Conservation (phyloP, 35 echinoderm and acorn worm species). For the Chiridota heheva region DNA sequence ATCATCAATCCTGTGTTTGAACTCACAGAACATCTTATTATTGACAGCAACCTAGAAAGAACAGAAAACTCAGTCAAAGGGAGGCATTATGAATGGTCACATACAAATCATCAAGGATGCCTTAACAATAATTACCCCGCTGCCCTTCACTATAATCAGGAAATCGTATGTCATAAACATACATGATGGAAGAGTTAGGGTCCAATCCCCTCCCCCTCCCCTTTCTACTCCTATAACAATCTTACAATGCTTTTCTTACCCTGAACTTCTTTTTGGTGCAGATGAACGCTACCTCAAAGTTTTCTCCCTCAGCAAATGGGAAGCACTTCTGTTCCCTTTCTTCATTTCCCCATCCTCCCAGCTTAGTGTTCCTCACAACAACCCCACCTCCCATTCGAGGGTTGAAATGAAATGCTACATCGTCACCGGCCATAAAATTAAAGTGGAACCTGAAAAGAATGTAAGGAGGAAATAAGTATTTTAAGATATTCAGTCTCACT, state of each 20-base stretch:
- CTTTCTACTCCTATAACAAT: too few relatives aligned
- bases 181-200: too few relatives aligned
- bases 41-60: constrained; percentile 72
- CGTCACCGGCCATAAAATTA: constrained; percentile 57
- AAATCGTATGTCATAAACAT: too few relatives aligned
- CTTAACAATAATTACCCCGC: too few relatives aligned
- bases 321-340: constrained; percentile 54
- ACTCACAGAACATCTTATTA: constrained; percentile 63
- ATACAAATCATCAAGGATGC: too few relatives aligned
- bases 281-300: constrained; percentile 70
- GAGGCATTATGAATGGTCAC: too few relatives aligned
- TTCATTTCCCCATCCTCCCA: constrained; percentile 58
- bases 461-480: too few relatives aligned
- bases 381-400: constrained; percentile 42
- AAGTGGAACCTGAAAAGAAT: constrained; percentile 66
- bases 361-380: constrained; percentile 55
- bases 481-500: too few relatives aligned
- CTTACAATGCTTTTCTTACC: too few relatives aligned
- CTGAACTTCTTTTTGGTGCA: constrained; percentile 67
- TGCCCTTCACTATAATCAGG: too few relatives aligned
- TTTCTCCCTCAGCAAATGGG: constrained; percentile 73
- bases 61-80: too few relatives aligned
- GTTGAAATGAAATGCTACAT: constrained; percentile 63
- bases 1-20: constrained; percentile 58
- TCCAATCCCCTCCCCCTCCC: too few relatives aligned